Conservation (phyloP, 2,797 vertebrate species). For the Spea hammondii region DNA sequence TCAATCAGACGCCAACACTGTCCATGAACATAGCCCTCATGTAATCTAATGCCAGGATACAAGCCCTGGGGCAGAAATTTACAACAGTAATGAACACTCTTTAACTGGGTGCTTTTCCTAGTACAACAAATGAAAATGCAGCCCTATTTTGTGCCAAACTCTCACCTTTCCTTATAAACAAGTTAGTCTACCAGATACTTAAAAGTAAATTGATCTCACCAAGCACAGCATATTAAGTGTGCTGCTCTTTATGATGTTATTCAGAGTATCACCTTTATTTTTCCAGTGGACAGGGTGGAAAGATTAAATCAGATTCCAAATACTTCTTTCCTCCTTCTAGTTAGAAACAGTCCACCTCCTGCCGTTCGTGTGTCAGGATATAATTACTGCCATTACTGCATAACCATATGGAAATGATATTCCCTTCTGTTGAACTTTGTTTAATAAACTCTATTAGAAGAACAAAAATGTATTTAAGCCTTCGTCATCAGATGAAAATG, state of each 20-base stretch:
- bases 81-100: conserved; percentile 99
- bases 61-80: conserved; percentile 95
- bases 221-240: conserved; percentile 61
- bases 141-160: conserved; percentile 89
- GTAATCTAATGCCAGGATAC: conserved; percentile 91
- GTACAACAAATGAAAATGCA: conserved; percentile 94
- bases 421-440: conserved; percentile 53
- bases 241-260: background rate
- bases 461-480: conserved; percentile 34
- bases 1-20: conserved; percentile 98
- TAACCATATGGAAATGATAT: conserved; percentile 57
- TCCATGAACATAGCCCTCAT: conserved; percentile 97
- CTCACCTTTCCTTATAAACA: conserved; percentile 83
- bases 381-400: conserved; percentile 54
- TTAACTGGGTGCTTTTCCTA: conserved; percentile 97
- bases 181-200: conserved; percentile 84
- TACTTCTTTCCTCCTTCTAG: conserved; percentile 41
- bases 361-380: conserved; percentile 56
- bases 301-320: conserved; percentile 56
- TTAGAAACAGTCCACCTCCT: conserved; percentile 57
- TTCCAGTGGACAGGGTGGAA: conserved; percentile 38
- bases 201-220: conserved; percentile 78
- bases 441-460: conserved; percentile 44
- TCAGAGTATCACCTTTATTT: conserved; percentile 33
- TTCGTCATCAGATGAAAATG: conserved; percentile 13